A percentile compares a stretch with the other conserved stretches of the same genome.
Evolutionary conservation across 2,888 invertebrate species (phyloP).

Genomic region (Melieria crassipennis): DNA sequence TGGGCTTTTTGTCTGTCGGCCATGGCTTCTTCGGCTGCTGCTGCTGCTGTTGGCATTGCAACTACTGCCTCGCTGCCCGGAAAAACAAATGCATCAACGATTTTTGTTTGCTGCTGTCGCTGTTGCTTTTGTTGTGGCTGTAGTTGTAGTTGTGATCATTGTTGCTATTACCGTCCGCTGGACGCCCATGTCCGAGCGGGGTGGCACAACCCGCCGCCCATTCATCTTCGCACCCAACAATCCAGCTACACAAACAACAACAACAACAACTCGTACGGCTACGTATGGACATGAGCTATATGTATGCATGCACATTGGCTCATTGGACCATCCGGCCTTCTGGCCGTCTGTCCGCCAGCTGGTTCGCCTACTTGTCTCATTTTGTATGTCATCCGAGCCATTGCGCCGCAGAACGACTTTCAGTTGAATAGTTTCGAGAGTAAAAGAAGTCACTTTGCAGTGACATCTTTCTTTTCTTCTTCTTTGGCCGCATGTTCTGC

Average conservation of each 20-base stretch:
- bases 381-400: no score
- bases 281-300: no score
- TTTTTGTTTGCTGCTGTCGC: slow-evolving; percentile 21
- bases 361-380: background rate
- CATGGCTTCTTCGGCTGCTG: background rate
- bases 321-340: slow-evolving; percentile 11
- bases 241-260: background rate
- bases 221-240: no score
- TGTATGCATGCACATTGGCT: background rate
- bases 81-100: slow-evolving; percentile 25
- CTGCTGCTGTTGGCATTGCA: background rate
- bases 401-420: slow-evolving; percentile 40
- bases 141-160: no score
- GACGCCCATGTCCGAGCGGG: no score
- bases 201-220: no score
- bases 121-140: background rate
- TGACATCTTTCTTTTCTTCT: no score
- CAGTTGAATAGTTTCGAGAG: slow-evolving; percentile 47
- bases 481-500: no score
- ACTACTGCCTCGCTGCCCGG: slow-evolving; percentile 4
- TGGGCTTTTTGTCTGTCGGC: no score
- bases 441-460: slow-evolving; percentile 34
- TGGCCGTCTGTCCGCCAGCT: background rate
- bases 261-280: slow-evolving; percentile 21
- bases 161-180: no score